A percentile compares a stretch with the other conserved stretches of the same genome.
Conservation (phyloP, 2,113 vertebrate genomes). For the Condylura cristata region DNA sequence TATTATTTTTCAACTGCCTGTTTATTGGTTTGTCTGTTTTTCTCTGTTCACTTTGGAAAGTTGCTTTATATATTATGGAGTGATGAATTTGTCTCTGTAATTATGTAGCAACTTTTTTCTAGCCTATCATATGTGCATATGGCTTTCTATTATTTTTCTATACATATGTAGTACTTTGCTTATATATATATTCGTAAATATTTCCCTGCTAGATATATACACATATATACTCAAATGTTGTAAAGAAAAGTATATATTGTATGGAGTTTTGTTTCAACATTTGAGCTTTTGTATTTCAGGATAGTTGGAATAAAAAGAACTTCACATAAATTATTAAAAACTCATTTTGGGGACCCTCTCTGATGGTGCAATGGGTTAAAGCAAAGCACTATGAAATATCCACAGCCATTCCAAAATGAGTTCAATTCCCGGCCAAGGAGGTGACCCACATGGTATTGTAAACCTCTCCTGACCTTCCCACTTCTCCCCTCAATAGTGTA, state of each 20-base stretch:
- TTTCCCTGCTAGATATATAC: too few species aligned
- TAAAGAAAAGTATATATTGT: too few species aligned
- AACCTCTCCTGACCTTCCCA: too few species aligned
- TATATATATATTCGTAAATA: too few species aligned
- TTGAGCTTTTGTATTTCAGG: slow-evolving; percentile 3
- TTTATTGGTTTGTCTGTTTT: background rate
- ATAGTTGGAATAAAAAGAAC: background rate
- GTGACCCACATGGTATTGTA: too few species aligned
- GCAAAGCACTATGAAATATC: too few species aligned
- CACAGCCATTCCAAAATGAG: too few species aligned
- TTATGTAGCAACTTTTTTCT: background rate
- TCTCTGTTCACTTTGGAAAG: background rate
- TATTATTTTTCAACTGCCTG: background rate
- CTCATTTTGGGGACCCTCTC: too few species aligned
- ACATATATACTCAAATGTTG: background rate
- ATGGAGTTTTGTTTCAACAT: background rate
- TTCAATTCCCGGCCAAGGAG: too few species aligned
- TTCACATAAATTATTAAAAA: background rate
- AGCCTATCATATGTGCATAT: background rate
- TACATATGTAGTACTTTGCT: too few species aligned
- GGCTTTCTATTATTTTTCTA: background rate
- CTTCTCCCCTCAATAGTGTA: too few species aligned
- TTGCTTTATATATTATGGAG: background rate
- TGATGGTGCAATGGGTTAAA: too few species aligned
- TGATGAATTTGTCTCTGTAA: background rate